phyloP scores from a whole-genome alignment of 1,140 invertebrate species.

The Calephelis nemesis region DNA sequence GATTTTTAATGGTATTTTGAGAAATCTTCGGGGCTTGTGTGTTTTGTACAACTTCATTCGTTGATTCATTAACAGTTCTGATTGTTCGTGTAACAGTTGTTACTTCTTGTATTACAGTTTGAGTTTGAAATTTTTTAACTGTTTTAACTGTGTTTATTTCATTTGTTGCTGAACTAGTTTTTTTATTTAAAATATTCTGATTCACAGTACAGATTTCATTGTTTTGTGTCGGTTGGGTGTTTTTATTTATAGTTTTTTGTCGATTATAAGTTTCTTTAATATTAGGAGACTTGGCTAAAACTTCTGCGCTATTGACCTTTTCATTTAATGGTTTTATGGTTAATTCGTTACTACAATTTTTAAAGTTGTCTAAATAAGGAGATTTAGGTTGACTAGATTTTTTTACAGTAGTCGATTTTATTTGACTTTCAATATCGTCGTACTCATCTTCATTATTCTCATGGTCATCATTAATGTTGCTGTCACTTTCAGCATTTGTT shows the following conservation, averaged over 20 bases:
- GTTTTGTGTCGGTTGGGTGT: constrained; percentile 15
- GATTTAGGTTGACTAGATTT: constrained; percentile 28
- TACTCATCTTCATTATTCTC: constrained; percentile 37
- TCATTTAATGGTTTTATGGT: constrained; percentile 53
- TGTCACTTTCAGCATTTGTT: constrained; percentile 45
- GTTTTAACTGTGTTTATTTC: constrained; percentile 59
- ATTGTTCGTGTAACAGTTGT: constrained; percentile 73
- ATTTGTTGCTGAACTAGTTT: constrained; percentile 39
- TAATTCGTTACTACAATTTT: constrained; percentile 56
- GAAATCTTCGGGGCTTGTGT: constrained; percentile 33
- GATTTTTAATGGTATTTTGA: constrained; percentile 44
- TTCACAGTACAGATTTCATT: constrained; percentile 24
- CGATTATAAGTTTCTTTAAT: constrained; percentile 28
- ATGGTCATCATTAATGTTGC: constrained; percentile 38
- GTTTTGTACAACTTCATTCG: constrained; percentile 52
- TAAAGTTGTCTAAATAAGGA: constrained; percentile 40
- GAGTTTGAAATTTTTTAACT: constrained; percentile 65
- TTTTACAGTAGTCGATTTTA: constrained; percentile 39
- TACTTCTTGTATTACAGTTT: constrained; percentile 70
- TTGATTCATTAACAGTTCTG: constrained; percentile 61
- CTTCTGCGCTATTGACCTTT: constrained; percentile 35
- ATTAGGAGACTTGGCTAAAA: constrained; percentile 17
- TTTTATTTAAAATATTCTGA: constrained; percentile 40
- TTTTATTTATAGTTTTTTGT: constrained; percentile 26
- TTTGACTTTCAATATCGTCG: constrained; percentile 35